phyloP scores from a whole-genome alignment of 2,888 invertebrate genomes.

The Yponomeuta plumbellus region DNA sequence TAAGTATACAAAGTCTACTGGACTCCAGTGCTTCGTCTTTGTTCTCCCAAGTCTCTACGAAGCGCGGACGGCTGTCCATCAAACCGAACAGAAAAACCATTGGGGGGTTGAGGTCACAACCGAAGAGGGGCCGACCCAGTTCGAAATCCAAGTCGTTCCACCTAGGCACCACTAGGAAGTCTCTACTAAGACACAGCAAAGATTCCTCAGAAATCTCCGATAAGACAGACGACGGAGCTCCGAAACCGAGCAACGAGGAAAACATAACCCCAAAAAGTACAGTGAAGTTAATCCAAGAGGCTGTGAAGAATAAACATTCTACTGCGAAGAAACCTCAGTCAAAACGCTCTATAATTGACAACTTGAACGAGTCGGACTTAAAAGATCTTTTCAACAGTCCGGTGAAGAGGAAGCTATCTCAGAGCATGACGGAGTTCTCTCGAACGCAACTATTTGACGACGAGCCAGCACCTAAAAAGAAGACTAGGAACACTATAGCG shows the following conservation, averaged over 20 bases:
- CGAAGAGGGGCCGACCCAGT: constrained; percentile 27
- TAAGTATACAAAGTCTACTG: constrained; percentile 52
- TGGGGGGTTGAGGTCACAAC: constrained; percentile 31
- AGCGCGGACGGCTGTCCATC: constrained; percentile 22
- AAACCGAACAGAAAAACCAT: constrained; percentile 41
- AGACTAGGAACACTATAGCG: constrained; percentile 38
- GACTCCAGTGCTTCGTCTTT: constrained; percentile 41
- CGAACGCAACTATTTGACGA: constrained; percentile 43
- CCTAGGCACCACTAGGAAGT: constrained; percentile 28
- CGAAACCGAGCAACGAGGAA: constrained; percentile 30
- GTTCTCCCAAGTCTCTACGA: constrained; percentile 25
- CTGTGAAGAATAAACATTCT: constrained; percentile 63
- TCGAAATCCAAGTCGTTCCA: constrained; percentile 39
- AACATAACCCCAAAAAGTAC: constrained; percentile 57
- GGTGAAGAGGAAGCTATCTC: constrained; percentile 67
- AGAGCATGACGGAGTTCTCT: constrained; percentile 65
- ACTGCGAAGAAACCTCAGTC: constrained; percentile 69
- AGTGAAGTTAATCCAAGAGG: constrained; percentile 48
- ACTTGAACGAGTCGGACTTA: constrained; percentile 56
- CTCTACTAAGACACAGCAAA: constrained; percentile 30
- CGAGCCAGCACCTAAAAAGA: constrained; percentile 27
- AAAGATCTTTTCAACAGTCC: constrained; percentile 68
- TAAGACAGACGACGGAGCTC: constrained; percentile 28
- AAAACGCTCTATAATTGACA: constrained; percentile 63
- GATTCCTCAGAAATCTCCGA: constrained; percentile 33